phyloP scores from a whole-genome alignment of 2,113 vertebrate species.

The Apistogramma diplotaenia region DNA sequence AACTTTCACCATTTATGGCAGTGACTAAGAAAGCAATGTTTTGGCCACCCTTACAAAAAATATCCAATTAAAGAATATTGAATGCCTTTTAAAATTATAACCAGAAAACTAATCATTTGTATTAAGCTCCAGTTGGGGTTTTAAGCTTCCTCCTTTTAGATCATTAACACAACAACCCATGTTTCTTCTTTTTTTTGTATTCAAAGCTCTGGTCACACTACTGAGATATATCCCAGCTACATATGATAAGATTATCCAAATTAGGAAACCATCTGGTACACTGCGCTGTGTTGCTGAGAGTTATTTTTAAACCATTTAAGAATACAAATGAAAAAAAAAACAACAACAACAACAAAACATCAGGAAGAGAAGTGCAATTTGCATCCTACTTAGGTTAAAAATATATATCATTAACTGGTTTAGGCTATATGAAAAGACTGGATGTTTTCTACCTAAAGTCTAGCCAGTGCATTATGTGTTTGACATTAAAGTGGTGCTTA shows the following conservation, averaged over 20 bases:
- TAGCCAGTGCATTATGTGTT: slow-evolving; percentile 65
- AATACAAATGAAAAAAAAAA: background rate
- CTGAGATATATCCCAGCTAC: slow-evolving; percentile 21
- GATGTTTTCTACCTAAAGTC: slow-evolving; percentile 55
- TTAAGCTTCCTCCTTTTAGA: slow-evolving; percentile 24
- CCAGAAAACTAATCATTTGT: slow-evolving; percentile 22
- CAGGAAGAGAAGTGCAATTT: slow-evolving; percentile 3
- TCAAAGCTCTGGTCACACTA: slow-evolving; percentile 29
- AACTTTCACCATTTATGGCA: slow-evolving; percentile 17
- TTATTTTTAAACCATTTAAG: slow-evolving; percentile 8
- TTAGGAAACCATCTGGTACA: slow-evolving; percentile 44
- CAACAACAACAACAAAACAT: background rate
- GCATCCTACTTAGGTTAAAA: slow-evolving; percentile 15
- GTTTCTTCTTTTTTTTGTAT: slow-evolving; percentile 2
- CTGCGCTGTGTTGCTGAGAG: background rate
- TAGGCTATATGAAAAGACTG: slow-evolving; percentile 20
- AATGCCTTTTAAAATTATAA: slow-evolving; percentile 39
- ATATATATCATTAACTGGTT: slow-evolving; percentile 31
- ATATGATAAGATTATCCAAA: slow-evolving; percentile 47
- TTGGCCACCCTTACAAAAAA: slow-evolving; percentile 15
- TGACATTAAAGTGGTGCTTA: slow-evolving; percentile 72
- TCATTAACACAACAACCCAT: slow-evolving; percentile 35
- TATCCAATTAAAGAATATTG: background rate
- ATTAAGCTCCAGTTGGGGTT: slow-evolving; percentile 38
- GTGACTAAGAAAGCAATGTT: background rate